Conservation (phyloP, 2,888 invertebrate genomes). For the Scrobipalpa atriplicella region DNA sequence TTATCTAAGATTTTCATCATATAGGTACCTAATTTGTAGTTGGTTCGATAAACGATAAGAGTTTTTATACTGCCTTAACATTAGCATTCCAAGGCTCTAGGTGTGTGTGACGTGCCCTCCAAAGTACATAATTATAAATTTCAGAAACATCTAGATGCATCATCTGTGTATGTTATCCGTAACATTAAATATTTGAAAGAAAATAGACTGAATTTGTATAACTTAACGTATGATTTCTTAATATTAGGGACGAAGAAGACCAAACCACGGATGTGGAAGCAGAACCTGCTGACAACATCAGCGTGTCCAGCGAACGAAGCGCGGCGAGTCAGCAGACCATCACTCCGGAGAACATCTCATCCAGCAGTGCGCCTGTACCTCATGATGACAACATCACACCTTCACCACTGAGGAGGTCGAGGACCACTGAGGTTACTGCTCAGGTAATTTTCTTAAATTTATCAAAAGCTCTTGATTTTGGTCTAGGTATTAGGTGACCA, state of each 20-base stretch:
- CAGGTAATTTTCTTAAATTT: constrained; percentile 42
- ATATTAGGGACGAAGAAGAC: constrained; percentile 57
- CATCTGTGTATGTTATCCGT: too few species aligned
- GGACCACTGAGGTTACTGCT: constrained; percentile 56
- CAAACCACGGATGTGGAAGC: constrained; percentile 55
- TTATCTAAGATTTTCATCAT: background rate
- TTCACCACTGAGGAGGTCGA: constrained; percentile 69
- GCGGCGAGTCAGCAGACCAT: constrained; percentile 65
- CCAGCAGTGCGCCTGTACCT: constrained; percentile 67
- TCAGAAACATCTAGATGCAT: too few species aligned
- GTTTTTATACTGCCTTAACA: too few species aligned
- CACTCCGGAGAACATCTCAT: constrained; percentile 68
- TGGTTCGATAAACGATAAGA: too few species aligned
- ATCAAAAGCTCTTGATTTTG: background rate
- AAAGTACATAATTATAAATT: too few species aligned
- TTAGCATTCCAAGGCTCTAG: too few species aligned
- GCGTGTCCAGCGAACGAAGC: constrained; percentile 60
- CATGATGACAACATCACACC: constrained; percentile 43
- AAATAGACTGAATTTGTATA: too few species aligned
- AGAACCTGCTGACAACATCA: constrained; percentile 54
- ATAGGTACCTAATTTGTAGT: too few species aligned
- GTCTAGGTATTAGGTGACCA: too few species aligned
- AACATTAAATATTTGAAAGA: too few species aligned
- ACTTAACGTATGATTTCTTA: background rate
- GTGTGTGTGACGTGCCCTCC: too few species aligned